Evolutionary conservation across 2,113 vertebrate genomes (phyloP), one percentile per base, ranked within the genome.

Genomic region (human (Homo sapiens)): DNA sequence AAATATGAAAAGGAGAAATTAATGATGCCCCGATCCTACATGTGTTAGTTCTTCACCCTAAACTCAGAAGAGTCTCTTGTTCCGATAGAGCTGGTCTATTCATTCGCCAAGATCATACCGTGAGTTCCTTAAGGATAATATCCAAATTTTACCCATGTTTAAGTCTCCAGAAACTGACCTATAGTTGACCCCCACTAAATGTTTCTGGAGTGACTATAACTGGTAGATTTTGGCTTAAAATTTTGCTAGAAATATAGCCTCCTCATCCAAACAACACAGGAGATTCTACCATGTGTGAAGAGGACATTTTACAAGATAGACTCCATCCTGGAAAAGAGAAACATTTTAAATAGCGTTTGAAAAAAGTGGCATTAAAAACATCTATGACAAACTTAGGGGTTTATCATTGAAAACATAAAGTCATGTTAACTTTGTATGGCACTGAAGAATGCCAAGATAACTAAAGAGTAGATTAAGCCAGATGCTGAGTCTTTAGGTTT

Each of bases 301-400:
- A 90, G 76, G 52, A 68, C 66, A 64, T 75, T 87, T 96, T 83
- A 68, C 48, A 78, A 57, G 61, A 4, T 0, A 68, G 23, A 59
- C 18, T 72, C 73, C 87, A 89, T 32, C 92, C 94, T 94, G 96
- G 82, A 93, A 93, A 93, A 89, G 14, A 92, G 50, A 96, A 90
- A 96, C 86, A 93, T 66, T 72, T 93, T 70, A 72, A 95, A 66
- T 2, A 93, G 70, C 16, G 23, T 82, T 86, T n/a, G 35, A 88
- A 81, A 88, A 78, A 89, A 22, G 27, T 13, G 35, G 43, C 25
- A 84, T 18, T 52, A 61, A 35, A 80, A 92, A 80, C 50, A n/a
- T 90, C 59, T 35, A n/a, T 16, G 32, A 55, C 43, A 57, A 83
- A 55, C 6, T 40, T 32, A 68, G 7, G 30, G 22, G 1, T 40